These are phyloP conservation scores for Sarcophaga bullata DNA, from an alignment of 1,140 invertebrate species.

Conservation along the genomic window DNA sequence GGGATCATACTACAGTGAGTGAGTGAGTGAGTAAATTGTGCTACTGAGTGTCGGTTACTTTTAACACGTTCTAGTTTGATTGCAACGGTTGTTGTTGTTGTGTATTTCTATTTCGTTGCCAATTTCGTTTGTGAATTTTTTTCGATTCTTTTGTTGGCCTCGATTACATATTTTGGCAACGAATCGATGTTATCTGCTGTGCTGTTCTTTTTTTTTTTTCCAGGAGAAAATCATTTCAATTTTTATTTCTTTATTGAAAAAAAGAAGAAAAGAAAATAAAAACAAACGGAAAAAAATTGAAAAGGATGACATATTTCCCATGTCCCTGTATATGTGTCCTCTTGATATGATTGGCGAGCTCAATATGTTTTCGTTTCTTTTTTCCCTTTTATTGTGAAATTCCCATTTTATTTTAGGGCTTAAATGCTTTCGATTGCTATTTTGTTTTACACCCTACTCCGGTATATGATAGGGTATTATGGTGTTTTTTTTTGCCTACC, in stretches of 20 bases:
- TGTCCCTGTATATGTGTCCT: too few relatives aligned
- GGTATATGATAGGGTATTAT: too few relatives aligned
- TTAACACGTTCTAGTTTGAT: not conserved
- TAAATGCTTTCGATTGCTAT: too few relatives aligned
- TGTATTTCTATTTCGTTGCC: not conserved
- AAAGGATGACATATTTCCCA: too few relatives aligned
- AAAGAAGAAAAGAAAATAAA: not conserved
- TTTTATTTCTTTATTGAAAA: not conserved
- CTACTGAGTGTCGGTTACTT: not conserved
- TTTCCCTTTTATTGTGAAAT: too few relatives aligned
- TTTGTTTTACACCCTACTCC: too few relatives aligned
- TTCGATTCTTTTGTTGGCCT: not conserved
- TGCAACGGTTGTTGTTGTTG: not conserved
- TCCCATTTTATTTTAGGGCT: too few relatives aligned
- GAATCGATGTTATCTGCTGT: not conserved
- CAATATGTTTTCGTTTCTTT: too few relatives aligned
- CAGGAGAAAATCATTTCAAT: not conserved
- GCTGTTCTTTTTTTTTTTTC: not conserved
- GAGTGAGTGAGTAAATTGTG: not conserved
- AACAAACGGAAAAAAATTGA: too few relatives aligned
- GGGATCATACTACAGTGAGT: too few relatives aligned
- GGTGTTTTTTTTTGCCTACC: too few relatives aligned
- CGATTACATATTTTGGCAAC: conserved; percentile 16
- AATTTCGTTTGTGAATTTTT: not conserved
- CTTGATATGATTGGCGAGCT: too few relatives aligned